Evolutionary conservation across 1,140 invertebrate genomes (phyloP).

Genomic region (Dysdera silvatica): DNA sequence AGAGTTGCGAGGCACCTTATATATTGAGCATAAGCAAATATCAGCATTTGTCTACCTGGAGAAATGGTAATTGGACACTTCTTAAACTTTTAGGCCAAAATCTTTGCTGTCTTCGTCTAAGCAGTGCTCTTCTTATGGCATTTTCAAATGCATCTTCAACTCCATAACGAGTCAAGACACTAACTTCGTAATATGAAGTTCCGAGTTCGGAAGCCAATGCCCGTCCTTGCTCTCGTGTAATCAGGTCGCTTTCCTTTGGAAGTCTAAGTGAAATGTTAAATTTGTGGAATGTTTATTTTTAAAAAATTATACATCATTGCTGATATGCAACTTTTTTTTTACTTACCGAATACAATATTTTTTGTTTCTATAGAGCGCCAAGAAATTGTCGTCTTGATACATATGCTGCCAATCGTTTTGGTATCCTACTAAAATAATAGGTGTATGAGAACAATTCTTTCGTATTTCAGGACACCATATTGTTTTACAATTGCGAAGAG

Average conservation of each 20-base stretch:
- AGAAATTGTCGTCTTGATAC: slow-evolving; percentile 83
- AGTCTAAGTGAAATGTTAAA: slow-evolving; percentile 52
- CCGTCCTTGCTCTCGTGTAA: slow-evolving; percentile 85
- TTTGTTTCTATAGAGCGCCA: slow-evolving; percentile 76
- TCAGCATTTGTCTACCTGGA: slow-evolving; percentile 55
- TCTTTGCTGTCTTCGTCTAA: slow-evolving; percentile 73
- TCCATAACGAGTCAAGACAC: slow-evolving; percentile 83
- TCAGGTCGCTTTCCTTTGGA: slow-evolving; percentile 76
- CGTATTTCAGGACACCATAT: slow-evolving; percentile 95
- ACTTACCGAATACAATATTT: slow-evolving; percentile 75
- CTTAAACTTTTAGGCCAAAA: slow-evolving; percentile 95
- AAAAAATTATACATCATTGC: neutral
- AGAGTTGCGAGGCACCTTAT: neutral
- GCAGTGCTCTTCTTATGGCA: slow-evolving; percentile 78
- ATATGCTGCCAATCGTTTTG: slow-evolving; percentile 92
- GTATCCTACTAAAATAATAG: slow-evolving; percentile 83
- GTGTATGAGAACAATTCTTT: slow-evolving; percentile 87
- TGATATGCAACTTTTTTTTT: neutral
- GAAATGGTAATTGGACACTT: slow-evolving; percentile 70
- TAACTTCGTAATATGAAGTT: slow-evolving; percentile 82
- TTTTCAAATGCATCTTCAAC: slow-evolving; percentile 90
- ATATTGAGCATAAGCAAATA: neutral
- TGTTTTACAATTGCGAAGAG: slow-evolving; percentile 84
- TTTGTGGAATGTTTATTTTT: neutral
- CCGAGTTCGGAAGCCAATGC: slow-evolving; percentile 79